Percentiles rank a stretch among this genome's conserved stretches.
phyloP scores from a whole-genome alignment of 2,797 vertebrate species.

The Spondyliosoma cantharus region DNA sequence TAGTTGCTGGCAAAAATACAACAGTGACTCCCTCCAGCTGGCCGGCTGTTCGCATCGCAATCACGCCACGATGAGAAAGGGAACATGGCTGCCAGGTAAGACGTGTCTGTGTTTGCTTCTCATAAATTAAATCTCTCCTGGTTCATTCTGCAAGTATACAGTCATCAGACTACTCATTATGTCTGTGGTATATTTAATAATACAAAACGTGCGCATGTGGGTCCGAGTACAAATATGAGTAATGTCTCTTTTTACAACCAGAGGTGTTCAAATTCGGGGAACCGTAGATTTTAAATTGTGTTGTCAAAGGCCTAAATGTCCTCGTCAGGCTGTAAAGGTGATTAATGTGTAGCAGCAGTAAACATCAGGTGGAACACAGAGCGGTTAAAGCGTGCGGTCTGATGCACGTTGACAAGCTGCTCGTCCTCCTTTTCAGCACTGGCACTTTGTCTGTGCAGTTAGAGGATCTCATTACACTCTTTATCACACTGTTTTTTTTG shows the following conservation, averaged over 20 bases:
- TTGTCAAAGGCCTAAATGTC: background rate
- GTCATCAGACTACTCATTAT: background rate
- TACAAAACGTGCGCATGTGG: background rate
- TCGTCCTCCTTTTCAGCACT: background rate
- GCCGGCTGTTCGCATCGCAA: slow-evolving; percentile 21
- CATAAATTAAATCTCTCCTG: background rate
- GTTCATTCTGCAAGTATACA: slow-evolving; percentile 13
- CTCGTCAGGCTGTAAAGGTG: background rate
- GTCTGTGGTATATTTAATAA: slow-evolving; percentile 14
- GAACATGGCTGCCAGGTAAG: background rate
- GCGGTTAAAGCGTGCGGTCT: background rate
- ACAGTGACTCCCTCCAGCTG: background rate
- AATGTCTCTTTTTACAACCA: background rate
- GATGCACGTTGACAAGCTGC: background rate
- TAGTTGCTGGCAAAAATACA: background rate
- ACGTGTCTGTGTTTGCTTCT: slow-evolving; percentile 32
- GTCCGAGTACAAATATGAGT: background rate
- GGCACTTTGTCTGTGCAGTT: background rate
- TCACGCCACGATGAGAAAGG: background rate
- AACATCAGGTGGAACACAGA: background rate
- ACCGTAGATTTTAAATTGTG: too few species aligned
- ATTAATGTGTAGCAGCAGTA: background rate
- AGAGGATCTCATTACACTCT: background rate
- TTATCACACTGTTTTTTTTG: too few species aligned
- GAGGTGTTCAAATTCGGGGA: background rate